Conservation (phyloP, 1,140 invertebrate genomes). For the Bilobella aurantiaca region DNA sequence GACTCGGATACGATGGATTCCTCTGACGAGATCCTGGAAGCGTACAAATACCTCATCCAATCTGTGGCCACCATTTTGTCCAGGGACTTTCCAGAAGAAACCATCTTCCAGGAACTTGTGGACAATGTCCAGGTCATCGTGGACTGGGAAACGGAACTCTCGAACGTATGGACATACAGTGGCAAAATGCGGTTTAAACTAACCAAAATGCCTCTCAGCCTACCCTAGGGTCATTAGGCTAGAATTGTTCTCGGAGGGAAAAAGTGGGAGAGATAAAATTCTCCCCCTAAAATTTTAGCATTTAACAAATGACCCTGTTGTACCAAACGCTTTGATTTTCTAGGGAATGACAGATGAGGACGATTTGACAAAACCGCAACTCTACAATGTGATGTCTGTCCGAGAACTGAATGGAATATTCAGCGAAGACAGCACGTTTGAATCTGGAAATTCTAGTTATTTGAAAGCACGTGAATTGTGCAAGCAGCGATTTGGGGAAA, state of each 20-base stretch:
- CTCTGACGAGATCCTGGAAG: background rate
- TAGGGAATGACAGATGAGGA: conserved; percentile 10
- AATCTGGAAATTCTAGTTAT: no score
- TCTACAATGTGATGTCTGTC: conserved; percentile 17
- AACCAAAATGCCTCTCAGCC: no score
- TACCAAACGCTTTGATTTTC: background rate
- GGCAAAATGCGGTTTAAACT: no score
- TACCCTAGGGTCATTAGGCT: no score
- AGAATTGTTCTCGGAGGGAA: no score
- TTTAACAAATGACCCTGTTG: background rate
- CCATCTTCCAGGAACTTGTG: background rate
- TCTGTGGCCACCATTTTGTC: background rate
- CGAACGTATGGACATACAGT: no score
- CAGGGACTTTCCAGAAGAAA: background rate
- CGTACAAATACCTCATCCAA: background rate
- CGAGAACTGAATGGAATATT: conserved; percentile 22
- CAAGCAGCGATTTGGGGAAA: no score
- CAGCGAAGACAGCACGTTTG: background rate
- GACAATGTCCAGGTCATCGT: background rate
- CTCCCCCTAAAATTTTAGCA: background rate
- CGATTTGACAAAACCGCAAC: conserved; percentile 10
- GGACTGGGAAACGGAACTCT: background rate
- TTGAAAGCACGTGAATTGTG: no score
- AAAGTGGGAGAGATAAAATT: background rate
- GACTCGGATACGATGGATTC: conserved; percentile 7